Conservation (phyloP, 2,888 invertebrate species). For the Neoitamus cyanurus region DNA sequence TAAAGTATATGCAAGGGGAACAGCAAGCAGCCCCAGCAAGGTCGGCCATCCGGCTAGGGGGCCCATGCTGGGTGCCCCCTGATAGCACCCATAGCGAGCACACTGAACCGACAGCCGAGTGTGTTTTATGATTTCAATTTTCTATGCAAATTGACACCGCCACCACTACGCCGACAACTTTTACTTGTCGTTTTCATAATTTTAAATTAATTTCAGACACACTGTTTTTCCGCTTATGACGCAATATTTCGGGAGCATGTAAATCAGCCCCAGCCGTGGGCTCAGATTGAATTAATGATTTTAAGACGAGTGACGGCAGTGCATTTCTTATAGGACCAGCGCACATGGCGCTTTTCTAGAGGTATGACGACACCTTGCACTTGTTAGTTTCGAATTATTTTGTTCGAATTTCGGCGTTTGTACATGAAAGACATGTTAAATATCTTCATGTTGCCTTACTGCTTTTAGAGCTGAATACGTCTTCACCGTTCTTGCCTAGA, state of each 20-base stretch:
- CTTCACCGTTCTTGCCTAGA: too few relatives aligned
- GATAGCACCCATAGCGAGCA: conserved; percentile 23
- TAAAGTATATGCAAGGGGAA: not conserved
- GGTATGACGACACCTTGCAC: too few relatives aligned
- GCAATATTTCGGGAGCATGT: conserved; percentile 23
- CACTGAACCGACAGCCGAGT: conserved; percentile 27
- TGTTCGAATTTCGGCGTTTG: too few relatives aligned
- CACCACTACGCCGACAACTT: conserved; percentile 19
- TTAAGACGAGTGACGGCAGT: not conserved
- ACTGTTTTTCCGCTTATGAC: conserved; percentile 32
- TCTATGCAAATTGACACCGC: conserved; percentile 40
- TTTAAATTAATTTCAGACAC: conserved; percentile 46
- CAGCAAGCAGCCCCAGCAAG: not conserved
- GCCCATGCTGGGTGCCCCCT: not conserved
- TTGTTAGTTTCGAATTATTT: too few relatives aligned
- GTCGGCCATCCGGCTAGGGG: conserved; percentile 8
- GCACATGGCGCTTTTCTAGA: too few relatives aligned
- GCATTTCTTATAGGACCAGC: too few relatives aligned
- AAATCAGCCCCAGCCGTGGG: not conserved
- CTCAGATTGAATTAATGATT: not conserved
- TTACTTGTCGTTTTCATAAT: conserved; percentile 45
- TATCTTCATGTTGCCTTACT: too few relatives aligned
- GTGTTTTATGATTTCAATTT: conserved; percentile 46
- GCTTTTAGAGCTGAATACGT: too few relatives aligned
- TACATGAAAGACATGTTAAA: too few relatives aligned